phyloP scores from a whole-genome alignment of 2,113 vertebrate species.

The Ciconia maguari region DNA sequence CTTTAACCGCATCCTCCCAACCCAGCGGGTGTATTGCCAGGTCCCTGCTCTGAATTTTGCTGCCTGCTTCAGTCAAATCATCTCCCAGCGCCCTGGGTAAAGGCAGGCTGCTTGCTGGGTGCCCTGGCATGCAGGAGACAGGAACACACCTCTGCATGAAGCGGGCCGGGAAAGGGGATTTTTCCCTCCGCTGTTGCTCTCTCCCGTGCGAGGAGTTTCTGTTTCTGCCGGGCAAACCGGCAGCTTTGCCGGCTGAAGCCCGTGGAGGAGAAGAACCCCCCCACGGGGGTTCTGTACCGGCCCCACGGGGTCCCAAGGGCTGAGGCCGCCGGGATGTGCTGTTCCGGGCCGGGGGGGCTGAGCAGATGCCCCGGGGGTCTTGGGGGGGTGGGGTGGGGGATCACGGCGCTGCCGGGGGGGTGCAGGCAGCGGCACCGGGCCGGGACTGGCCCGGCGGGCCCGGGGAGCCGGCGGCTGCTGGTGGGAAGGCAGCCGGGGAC shows the following conservation, averaged over 20 bases:
- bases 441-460: no score
- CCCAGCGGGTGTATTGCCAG: neutral
- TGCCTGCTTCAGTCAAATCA: neutral
- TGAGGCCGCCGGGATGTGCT: neutral
- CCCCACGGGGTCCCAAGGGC: neutral
- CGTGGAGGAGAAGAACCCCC: neutral
- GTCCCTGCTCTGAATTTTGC: neutral
- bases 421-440: neutral
- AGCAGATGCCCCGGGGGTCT: neutral
- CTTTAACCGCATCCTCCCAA: neutral
- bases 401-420: neutral
- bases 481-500: neutral
- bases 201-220: neutral
- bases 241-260: neutral
- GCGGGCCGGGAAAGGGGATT: neutral
- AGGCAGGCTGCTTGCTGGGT: neutral
- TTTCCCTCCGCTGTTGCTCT: neutral
- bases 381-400: no score
- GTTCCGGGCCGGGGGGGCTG: neutral
- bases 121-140: fast-evolving
- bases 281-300: no score
- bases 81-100: fast-evolving
- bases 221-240: neutral
- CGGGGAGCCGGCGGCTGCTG: no score
- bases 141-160: fast-evolving